Base-by-base conservation (phyloP, 2,797 vertebrate species). In the Perodicticus potto region DNA sequence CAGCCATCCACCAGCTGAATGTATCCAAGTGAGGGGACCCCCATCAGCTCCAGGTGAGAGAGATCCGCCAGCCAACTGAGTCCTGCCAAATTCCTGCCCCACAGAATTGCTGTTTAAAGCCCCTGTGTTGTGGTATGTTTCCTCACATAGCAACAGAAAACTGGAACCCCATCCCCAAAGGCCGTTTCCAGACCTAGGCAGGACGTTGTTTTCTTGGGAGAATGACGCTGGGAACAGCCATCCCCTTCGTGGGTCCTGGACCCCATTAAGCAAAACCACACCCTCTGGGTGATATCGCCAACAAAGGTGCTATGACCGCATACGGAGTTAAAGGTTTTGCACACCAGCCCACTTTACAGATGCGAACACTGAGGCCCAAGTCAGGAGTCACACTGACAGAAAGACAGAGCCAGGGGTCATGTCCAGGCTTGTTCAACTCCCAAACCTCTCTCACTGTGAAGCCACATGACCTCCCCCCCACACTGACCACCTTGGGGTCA, bases 401-500 rank as follows among this genome's bases (percentile, higher is more conserved):
- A 49, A 0, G 0, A 29, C 57, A 76, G 65, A 49, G 10, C 49
- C 6, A 1, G 25, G 65, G 73, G 45, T 22, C 63, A 14, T 59
- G 57, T 32, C 72, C 78, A 80, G 74, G 59, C 59, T 73, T 13
- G 20, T 19, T 45, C 37, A 13, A 29, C 16, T 11, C 20, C 65
- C 67, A 20, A 11, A 27, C n/a, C 25, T 61, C 34, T 65, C 10
- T 22, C 17, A 25, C 0, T 13, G 0, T 0, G 14, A n/a, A 3
- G 19, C 43, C 34, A 13, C 0, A 0, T 12, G 49, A 43, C 10
- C 19, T 69, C n/a, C 37, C 13, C 2, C 22, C 69, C 45, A 25
- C 22, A 49, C 4, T 45, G 13, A 19, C 32, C 55, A 49, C 7
- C 9, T 25, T 45, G 13, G 32, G 2, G 9, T 34, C 13, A 0